phyloP scores from a whole-genome alignment of 2,888 invertebrate species.

The Mythimna impura region DNA sequence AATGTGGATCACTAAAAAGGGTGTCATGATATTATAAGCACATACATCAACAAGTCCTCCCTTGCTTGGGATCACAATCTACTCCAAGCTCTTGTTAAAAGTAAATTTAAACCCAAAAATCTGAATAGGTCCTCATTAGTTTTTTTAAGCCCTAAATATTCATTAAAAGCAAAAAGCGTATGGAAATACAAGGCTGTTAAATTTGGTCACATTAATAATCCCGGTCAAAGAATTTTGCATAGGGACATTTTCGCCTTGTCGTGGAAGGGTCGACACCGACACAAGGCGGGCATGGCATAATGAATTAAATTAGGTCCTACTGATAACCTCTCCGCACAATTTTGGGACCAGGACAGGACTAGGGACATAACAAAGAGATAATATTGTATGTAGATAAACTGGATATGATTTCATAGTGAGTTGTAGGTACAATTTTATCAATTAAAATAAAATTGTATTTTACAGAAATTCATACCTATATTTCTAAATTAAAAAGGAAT shows the following conservation, averaged over 20 bases:
- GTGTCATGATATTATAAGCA: neutral
- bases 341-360: constrained; percentile 73
- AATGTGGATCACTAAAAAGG: neutral
- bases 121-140: constrained; percentile 41
- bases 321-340: constrained; percentile 86
- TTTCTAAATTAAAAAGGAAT: too few relatives aligned
- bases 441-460: too few relatives aligned
- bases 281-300: constrained; percentile 83
- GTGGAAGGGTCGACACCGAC: constrained; percentile 83
- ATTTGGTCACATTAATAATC: constrained; percentile 75
- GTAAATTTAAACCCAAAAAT: constrained; percentile 17
- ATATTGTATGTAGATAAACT: constrained; percentile 52
- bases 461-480: too few relatives aligned
- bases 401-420: constrained; percentile 60
- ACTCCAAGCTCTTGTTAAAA: constrained; percentile 10
- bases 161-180: constrained; percentile 57
- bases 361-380: constrained; percentile 68
- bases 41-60: neutral
- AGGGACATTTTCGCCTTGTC: constrained; percentile 80
- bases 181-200: constrained; percentile 70
- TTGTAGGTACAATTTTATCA: neutral
- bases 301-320: constrained; percentile 88
- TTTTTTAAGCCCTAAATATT: constrained; percentile 54
- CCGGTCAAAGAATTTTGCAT: constrained; percentile 83
- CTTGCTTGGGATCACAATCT: neutral